Evolutionary conservation across 2,797 vertebrate genomes (phyloP).

Genomic region (Falco naumanni): DNA sequence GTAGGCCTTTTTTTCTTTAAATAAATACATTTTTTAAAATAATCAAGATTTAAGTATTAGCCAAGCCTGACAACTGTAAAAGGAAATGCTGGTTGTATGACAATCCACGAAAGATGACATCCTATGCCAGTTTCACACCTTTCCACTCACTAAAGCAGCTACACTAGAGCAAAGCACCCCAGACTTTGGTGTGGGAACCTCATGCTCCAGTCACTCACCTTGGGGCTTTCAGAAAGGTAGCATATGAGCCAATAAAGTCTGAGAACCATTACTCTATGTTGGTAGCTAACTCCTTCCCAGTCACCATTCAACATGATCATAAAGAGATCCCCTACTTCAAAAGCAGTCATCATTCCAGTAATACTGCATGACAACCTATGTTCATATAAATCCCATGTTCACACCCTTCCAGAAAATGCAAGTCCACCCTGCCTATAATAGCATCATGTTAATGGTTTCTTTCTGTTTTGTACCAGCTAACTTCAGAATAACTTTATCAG

Average conservation of each 20-base stretch:
- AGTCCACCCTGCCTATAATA: neutral
- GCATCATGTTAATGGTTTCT: neutral
- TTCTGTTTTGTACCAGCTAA: neutral
- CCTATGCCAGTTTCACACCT: neutral
- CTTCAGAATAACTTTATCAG: neutral
- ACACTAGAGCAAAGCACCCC: neutral
- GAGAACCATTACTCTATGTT: neutral
- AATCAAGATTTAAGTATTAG: neutral
- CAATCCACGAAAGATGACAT: neutral
- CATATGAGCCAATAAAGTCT: neutral
- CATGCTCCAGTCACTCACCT: neutral
- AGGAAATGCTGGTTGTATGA: neutral
- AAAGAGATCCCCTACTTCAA: neutral
- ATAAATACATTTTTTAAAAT: fast-evolving
- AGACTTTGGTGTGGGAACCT: neutral
- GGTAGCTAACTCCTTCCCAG: neutral
- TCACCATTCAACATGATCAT: fast-evolving
- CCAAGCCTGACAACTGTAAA: neutral
- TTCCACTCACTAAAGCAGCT: neutral
- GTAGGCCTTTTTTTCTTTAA: fast-evolving
- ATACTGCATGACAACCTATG: neutral
- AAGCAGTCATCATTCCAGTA: neutral
- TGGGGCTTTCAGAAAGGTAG: neutral
- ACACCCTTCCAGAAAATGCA: neutral
- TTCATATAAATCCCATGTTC: neutral